These are phyloP conservation scores for Melinopterus prodromus DNA, from an alignment of 2,888 invertebrate genomes.

Conservation along the genomic window DNA sequence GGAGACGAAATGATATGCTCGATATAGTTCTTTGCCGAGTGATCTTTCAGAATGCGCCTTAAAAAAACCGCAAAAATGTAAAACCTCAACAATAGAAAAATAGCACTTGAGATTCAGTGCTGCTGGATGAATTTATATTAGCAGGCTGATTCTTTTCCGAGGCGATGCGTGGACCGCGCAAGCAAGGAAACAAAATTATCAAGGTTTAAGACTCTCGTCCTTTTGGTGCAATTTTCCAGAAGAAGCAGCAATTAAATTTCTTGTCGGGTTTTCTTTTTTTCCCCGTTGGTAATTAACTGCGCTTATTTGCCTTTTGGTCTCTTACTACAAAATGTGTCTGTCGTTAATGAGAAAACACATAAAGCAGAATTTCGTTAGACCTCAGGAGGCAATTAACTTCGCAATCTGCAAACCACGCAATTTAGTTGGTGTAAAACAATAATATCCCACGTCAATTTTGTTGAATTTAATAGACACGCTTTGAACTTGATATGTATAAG, in stretches of 20 bases:
- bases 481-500: constrained; percentile 6
- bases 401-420: background rate
- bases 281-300: background rate
- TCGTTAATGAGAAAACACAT: background rate
- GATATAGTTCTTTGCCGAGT: constrained; percentile 21
- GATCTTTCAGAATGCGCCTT: constrained; percentile 12
- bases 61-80: background rate
- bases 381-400: background rate
- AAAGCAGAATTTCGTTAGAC: background rate
- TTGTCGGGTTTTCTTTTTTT: background rate
- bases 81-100: constrained; percentile 6
- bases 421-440: background rate
- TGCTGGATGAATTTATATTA: constrained; percentile 13
- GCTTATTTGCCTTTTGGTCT: background rate
- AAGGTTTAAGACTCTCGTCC: background rate
- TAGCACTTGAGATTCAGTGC: constrained; percentile 12
- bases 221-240: background rate
- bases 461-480: background rate
- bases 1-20: constrained; percentile 6
- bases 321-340: background rate
- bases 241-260: background rate
- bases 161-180: background rate
- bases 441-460: background rate
- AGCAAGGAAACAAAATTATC: background rate
- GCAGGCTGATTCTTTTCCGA: too few species aligned